phyloP scores from a whole-genome alignment of 2,797 vertebrate species.

The Protonibea diacanthus region DNA sequence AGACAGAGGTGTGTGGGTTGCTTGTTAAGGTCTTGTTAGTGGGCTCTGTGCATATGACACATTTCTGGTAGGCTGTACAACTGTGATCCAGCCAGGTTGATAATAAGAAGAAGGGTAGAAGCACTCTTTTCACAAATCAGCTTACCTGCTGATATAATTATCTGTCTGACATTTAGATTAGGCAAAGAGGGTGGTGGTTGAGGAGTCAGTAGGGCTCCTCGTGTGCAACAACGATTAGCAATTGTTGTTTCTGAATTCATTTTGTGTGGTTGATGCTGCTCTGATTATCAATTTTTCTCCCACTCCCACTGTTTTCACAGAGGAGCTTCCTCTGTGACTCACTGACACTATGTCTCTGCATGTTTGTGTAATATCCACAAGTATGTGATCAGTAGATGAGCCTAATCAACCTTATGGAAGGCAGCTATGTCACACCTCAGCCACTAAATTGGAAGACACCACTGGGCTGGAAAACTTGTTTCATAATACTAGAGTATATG shows the following conservation, averaged over 20 bases:
- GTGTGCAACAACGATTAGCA: background rate
- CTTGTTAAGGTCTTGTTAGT: slow-evolving; percentile 73
- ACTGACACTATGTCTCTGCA: background rate
- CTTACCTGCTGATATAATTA: slow-evolving; percentile 58
- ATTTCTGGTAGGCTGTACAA: slow-evolving; percentile 54
- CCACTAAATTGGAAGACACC: background rate
- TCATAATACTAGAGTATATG: background rate
- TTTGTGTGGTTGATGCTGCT: background rate
- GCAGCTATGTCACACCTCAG: background rate
- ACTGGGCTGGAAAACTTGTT: background rate
- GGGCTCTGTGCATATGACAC: slow-evolving; percentile 67
- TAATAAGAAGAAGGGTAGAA: slow-evolving; percentile 21
- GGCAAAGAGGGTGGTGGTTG: background rate
- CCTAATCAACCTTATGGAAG: background rate
- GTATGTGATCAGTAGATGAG: slow-evolving; percentile 8
- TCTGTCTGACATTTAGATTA: slow-evolving; percentile 40
- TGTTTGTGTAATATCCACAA: slow-evolving; percentile 8
- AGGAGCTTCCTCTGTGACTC: background rate
- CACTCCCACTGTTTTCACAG: background rate
- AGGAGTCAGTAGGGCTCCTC: background rate
- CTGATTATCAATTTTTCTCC: background rate
- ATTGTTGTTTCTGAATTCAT: background rate
- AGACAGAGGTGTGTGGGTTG: slow-evolving; percentile 66
- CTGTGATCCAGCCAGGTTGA: slow-evolving; percentile 55
- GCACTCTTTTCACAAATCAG: slow-evolving; percentile 26